Conservation (phyloP, 1,140 invertebrate species). For the Thaumetopoea pityocampa region DNA sequence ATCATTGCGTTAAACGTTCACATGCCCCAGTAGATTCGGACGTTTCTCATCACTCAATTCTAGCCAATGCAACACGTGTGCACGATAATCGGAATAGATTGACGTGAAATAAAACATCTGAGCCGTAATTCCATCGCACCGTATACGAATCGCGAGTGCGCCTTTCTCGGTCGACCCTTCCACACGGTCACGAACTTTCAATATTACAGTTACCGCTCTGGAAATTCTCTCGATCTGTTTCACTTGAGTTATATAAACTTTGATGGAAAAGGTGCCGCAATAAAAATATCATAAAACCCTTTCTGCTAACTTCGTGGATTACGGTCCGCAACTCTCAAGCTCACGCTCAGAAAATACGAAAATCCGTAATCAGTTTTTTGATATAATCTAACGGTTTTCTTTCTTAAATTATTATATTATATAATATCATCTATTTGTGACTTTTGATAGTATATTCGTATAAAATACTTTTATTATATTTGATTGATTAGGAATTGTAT, state of each 20-base stretch:
- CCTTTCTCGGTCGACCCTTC: neutral
- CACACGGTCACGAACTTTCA: conserved; percentile 9
- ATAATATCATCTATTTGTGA: too few relatives aligned
- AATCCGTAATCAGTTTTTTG: conserved; percentile 15
- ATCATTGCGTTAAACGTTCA: too few relatives aligned
- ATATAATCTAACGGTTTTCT: too few relatives aligned
- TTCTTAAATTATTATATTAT: too few relatives aligned
- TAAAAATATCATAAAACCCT: conserved; percentile 22
- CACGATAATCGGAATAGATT: neutral
- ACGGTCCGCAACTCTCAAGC: conserved; percentile 5
- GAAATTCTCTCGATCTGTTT: conserved; percentile 9
- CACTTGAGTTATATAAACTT: conserved; percentile 16
- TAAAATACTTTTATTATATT: too few relatives aligned
- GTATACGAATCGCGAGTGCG: conserved; percentile 1
- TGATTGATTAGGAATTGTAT: too few relatives aligned
- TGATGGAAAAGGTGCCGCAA: conserved; percentile 20
- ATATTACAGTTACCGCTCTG: conserved; percentile 11
- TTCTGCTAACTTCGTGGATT: conserved; percentile 18
- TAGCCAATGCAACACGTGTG: too few relatives aligned
- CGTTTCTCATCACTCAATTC: too few relatives aligned
- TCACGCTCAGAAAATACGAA: conserved; percentile 4
- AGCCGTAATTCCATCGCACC: neutral
- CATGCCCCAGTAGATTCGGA: too few relatives aligned
- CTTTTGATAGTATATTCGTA: too few relatives aligned
- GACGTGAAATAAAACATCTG: neutral